Conservation (phyloP, 2,888 invertebrate genomes). For the Rhagonycha fulva region DNA sequence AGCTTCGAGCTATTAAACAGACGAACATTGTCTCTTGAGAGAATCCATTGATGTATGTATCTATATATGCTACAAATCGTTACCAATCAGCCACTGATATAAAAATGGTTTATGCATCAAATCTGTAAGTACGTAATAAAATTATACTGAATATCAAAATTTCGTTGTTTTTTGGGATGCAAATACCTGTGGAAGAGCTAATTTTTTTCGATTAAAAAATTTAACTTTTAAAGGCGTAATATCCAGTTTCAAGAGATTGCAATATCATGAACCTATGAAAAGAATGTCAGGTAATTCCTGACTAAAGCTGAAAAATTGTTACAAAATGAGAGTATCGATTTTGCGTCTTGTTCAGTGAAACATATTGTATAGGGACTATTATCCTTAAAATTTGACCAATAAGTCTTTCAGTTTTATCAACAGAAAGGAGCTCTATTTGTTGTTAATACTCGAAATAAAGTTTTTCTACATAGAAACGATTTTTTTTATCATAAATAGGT, state of each 20-base stretch:
- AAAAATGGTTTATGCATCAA: conserved; percentile 26
- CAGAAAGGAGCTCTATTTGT: not conserved
- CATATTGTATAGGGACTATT: not conserved
- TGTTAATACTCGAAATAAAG: not conserved
- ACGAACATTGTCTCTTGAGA: conserved; percentile 22
- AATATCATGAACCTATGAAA: not conserved
- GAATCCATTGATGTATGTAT: conserved; percentile 18
- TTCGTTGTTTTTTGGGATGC: no score
- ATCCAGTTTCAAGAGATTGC: not conserved
- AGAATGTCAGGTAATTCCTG: not conserved
- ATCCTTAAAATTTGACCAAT: not conserved
- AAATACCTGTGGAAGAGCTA: no score
- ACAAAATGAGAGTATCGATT: not conserved
- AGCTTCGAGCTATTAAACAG: conserved; percentile 25
- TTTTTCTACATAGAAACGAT: not conserved
- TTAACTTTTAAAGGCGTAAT: not conserved
- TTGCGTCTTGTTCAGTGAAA: not conserved
- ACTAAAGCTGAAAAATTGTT: not conserved
- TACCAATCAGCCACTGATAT: conserved; percentile 23
- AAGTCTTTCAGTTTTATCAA: not conserved
- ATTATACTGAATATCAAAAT: not conserved
- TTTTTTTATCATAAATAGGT: not conserved
- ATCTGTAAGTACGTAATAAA: conserved; percentile 2
- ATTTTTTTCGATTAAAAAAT: no score
- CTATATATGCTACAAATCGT: conserved; percentile 15